These are phyloP conservation scores for Artemisiospiza belli DNA, from an alignment of 2,113 vertebrate species.

Conservation along the genomic window DNA sequence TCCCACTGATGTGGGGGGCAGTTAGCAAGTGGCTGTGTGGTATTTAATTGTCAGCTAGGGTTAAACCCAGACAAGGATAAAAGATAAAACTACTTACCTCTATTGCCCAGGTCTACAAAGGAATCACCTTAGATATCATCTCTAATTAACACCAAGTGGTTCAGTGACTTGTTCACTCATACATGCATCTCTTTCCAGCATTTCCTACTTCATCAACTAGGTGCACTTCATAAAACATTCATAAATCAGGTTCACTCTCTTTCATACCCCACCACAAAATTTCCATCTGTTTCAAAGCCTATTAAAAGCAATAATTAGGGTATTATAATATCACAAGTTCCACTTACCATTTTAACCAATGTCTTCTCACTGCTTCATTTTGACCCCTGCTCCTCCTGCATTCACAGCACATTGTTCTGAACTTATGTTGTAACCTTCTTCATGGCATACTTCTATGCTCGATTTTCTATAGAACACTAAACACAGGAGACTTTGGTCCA, in stretches of 20 bases:
- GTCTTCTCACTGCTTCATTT: background rate
- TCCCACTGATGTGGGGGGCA: background rate
- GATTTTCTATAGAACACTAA: background rate
- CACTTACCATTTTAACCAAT: background rate
- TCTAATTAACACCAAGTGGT: background rate
- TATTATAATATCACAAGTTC: background rate
- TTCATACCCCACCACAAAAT: background rate
- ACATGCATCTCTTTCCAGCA: background rate
- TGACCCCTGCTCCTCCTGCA: background rate
- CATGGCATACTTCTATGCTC: background rate
- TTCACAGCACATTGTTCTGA: background rate
- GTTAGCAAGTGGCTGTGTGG: fast-evolving
- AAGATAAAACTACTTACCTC: background rate
- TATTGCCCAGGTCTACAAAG: background rate
- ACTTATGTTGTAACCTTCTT: background rate
- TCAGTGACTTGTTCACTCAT: background rate
- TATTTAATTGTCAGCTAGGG: background rate
- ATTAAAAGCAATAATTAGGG: background rate
- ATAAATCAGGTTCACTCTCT: background rate
- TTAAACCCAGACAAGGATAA: background rate
- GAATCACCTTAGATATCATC: background rate
- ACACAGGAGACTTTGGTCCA: background rate
- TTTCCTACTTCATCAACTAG: background rate
- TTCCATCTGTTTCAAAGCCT: background rate
- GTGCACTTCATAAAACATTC: background rate